phyloP scores from a whole-genome alignment of 2,797 vertebrate species.

The Dendrocincla tyrannina region DNA sequence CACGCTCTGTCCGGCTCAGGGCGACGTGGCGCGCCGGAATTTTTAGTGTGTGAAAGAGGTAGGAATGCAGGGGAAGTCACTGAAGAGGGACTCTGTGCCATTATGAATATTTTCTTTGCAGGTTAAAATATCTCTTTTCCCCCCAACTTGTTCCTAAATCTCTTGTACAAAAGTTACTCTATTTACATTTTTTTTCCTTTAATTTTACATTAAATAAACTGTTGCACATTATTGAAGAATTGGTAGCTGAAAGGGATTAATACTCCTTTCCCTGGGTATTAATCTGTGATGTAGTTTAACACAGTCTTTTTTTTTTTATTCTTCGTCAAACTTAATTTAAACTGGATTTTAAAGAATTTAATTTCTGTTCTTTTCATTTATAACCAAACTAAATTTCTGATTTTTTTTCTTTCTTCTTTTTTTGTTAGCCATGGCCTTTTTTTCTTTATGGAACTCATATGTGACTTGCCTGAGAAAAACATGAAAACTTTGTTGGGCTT shows the following conservation, averaged over 20 bases:
- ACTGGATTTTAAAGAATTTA: neutral
- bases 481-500: neutral
- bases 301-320: neutral
- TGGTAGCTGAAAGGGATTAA: neutral
- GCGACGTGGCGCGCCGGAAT: accelerated
- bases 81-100: neutral
- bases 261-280: neutral
- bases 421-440: neutral
- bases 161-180: neutral
- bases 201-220: neutral
- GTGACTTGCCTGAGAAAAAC: neutral
- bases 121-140: neutral
- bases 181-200: neutral
- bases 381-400: neutral
- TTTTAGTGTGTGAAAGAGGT: neutral
- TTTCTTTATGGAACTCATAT: neutral
- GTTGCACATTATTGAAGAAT: neutral
- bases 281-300: neutral
- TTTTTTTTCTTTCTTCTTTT: neutral
- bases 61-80: neutral
- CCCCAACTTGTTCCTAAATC: accelerated
- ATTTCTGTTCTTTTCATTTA: neutral
- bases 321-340: neutral
- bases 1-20: neutral
- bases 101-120: neutral